A percentile compares a stretch with the other conserved stretches of the same genome.
Evolutionary conservation across 2,888 invertebrate genomes (phyloP).

Genomic region (Julus scandinavius): DNA sequence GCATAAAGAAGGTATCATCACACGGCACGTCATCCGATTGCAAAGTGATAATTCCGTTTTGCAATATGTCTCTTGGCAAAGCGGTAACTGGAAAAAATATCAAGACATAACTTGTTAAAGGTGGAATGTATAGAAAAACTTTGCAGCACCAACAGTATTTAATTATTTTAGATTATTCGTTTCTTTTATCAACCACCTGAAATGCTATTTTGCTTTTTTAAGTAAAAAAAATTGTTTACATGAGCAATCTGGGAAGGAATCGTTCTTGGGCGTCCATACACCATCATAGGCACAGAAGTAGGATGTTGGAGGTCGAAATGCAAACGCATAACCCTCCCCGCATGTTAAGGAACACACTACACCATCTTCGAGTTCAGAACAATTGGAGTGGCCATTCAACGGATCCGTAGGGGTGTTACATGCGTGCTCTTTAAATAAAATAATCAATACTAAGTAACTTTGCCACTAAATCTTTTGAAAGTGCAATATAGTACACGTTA

Average conservation of each 20-base stretch:
- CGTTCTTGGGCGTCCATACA: constrained; percentile 65
- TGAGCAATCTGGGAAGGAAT: constrained; percentile 72
- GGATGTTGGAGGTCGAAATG: constrained; percentile 66
- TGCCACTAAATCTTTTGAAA: background rate
- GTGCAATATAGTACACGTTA: constrained; percentile 60
- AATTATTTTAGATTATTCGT: no score
- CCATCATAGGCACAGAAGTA: constrained; percentile 67
- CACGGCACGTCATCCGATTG: constrained; percentile 67
- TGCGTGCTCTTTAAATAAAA: constrained; percentile 61
- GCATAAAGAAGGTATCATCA: constrained; percentile 66
- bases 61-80: constrained; percentile 68
- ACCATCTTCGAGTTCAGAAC: constrained; percentile 66
- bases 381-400: constrained; percentile 68
- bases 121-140: background rate
- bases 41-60: constrained; percentile 68
- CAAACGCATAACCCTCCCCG: constrained; percentile 73
- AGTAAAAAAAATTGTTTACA: constrained; percentile 63
- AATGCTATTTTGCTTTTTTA: background rate
- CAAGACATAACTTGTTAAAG: background rate
- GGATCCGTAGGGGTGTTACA: constrained; percentile 69
- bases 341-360: constrained; percentile 72
- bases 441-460: background rate
- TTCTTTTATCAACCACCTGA: no score
- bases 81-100: constrained; percentile 66
- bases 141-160: no score